Base-by-base conservation (phyloP, 92 coral and sea anemone genomes). In the Palythoa caribaeorum region DNA sequence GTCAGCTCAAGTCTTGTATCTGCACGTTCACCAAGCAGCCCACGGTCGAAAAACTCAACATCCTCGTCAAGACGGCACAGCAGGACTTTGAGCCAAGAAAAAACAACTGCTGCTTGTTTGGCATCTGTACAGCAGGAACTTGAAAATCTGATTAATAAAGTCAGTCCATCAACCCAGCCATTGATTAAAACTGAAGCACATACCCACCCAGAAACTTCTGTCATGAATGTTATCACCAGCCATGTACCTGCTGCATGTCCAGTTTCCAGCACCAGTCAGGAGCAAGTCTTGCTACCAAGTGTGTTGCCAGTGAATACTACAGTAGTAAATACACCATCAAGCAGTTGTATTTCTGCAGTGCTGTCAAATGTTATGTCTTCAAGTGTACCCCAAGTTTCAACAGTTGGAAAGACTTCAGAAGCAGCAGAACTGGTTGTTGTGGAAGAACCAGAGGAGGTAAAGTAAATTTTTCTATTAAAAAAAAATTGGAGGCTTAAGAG, bases 391-490 rank as follows among this genome's bases (percentile, higher is more conserved):
- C 47, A 68, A 9, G 36, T 20, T 66, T 81, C 76, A 44, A 40
- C 37, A 15, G 38, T 35, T 66, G 76, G 86, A 20, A 66, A 47
- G 66, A 6, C 55, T 35, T 28, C 76, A 10, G 96, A 81, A 80
- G 84, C 89, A 73, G 96, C 99, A 4, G 91, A 93, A 86, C 92
- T 97, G 78, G 96, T 97, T 20, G 87, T 97, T 53, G 71, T 95
- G 14, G 99, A 97, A 83, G 97, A 97, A 77, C 99, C 99, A 62
- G 99, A 97, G 89, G 96, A 97, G 99, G 99, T 97, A 88, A n/a
- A 80, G 7, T 19, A 8, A 6, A 60, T 57, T 5, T 5, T 50
- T 6, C 14, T 38, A 20, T 16, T 12, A 48, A 28, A 28, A 28
- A 28, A 28, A 28, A 28, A 28, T 28, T 28, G 28, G 28, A 28